These are phyloP conservation scores for Drosophila sordidula DNA, from an alignment of 2,888 invertebrate genomes.

Conservation along the genomic window DNA sequence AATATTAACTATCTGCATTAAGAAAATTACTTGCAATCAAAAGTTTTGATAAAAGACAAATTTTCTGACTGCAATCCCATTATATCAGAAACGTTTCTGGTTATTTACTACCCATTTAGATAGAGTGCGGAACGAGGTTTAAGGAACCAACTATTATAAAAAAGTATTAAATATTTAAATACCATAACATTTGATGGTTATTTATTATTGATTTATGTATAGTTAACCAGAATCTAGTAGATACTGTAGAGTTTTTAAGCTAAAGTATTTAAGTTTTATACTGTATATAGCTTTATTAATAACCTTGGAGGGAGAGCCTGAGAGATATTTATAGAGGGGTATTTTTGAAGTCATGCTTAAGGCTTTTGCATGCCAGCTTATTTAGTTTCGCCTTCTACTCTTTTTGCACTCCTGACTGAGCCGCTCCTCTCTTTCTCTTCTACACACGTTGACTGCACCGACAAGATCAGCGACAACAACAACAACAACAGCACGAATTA, in stretches of 20 bases:
- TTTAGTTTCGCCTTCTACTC: constrained; percentile 9
- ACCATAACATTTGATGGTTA: too few species aligned
- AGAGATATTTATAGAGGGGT: constrained; percentile 23
- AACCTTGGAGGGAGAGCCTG: background rate
- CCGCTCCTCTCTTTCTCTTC: constrained; percentile 12
- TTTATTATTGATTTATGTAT: too few species aligned
- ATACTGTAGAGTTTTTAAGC: too few species aligned
- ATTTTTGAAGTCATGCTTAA: constrained; percentile 36
- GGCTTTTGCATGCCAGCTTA: constrained; percentile 20
- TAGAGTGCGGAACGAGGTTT: too few species aligned
- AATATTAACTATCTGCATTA: too few species aligned
- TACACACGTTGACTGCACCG: constrained; percentile 44
- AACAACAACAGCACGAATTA: constrained; percentile 74
- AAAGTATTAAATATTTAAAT: too few species aligned
- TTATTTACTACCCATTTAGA: background rate
- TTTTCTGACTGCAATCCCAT: background rate
- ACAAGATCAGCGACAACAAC: constrained; percentile 53
- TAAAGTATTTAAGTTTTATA: too few species aligned
- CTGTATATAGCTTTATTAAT: too few species aligned
- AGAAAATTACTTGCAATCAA: background rate
- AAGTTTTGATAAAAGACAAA: background rate
- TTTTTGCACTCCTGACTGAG: constrained; percentile 1
- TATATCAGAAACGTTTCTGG: too few species aligned
- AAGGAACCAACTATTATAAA: too few species aligned
- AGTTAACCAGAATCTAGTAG: too few species aligned